Conservation (phyloP, 2,113 vertebrate species). For the Bungarus multicinctus region DNA sequence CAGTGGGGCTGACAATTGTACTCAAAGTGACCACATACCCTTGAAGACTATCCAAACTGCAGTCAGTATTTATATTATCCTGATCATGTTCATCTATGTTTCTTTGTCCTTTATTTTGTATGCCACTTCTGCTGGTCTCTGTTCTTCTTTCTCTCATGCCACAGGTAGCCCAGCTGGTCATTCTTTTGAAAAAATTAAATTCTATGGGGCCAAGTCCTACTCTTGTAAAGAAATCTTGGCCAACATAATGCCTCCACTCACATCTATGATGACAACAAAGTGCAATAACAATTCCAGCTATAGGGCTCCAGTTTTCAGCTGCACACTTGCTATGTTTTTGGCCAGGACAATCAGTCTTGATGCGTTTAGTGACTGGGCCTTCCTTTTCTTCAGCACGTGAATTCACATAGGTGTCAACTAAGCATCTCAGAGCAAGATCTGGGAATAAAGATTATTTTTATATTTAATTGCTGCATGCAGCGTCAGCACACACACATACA, state of each 20-base stretch:
- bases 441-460: conserved; percentile 18
- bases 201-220: conserved; percentile 81
- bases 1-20: not conserved
- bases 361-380: conserved; percentile 76
- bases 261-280: conserved; percentile 97
- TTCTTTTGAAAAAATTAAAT: conserved; percentile 88
- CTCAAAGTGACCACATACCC: conserved; percentile 63
- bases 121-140: conserved; percentile 22
- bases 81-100: conserved; percentile 69
- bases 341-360: conserved; percentile 53
- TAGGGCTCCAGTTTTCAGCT: conserved; percentile 41
- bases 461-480: not conserved
- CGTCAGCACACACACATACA: not conserved
- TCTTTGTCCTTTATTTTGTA: conserved; percentile 26
- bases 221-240: conserved; percentile 84
- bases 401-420: conserved; percentile 73
- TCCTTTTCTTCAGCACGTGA: conserved; percentile 43
- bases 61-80: conserved; percentile 40
- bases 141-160: conserved; percentile 68
- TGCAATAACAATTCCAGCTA: conserved; percentile 84
- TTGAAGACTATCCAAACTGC: conserved; percentile 49
- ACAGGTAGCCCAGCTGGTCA: conserved; percentile 98
- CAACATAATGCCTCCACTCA: conserved; percentile 95
- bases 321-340: conserved; percentile 22
- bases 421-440: conserved; percentile 92